Evolutionary conservation across 2,797 vertebrate genomes (phyloP), one percentile per base, ranked within the genome.

Genomic region (Notoglanidium macrostoma): DNA sequence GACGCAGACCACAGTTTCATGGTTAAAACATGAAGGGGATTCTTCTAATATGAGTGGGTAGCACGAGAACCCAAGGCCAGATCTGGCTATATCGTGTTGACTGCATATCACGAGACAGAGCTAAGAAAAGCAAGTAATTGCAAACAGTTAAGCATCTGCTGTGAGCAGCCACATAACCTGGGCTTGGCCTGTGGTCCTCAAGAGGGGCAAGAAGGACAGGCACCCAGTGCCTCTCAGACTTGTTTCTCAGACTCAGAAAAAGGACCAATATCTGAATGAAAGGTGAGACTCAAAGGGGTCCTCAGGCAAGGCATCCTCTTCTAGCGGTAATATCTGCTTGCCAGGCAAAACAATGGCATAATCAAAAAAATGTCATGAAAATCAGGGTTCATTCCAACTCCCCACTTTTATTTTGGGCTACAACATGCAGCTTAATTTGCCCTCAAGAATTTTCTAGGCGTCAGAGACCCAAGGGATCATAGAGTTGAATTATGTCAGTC

Each of bases 1-100:
- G 89, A 90, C 82, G 74, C 67, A 87, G 76, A 90, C 89, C 83
- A 59, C 86, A 89, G 88, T 88, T 90, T 87, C 88, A 90, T 90
- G 92, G 88, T 89, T 91, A 89, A 88, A 90, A 91, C 88, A 92
- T 90, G 88, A 91, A 90, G 89, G 86, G 87, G 87, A 87, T 89
- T 87, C 83, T 87, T 91, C 73, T 84, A 86, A 85, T 68, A 84
- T 80, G 83, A 77, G 72, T 65, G 72, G 79, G 84, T 70, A 77
- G 88, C 68, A 86, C 57, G 81, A 88, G 86, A 90, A 88, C 87
- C 81, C 82, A 86, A 88, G 74, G 89, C 87, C 89, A 88, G 89
- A 90, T 88, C 46, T 86, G 85, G 81, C 85, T 83, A 67, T 89
- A 77, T 90, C 55, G 65, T 87, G 84, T 85, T 77, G 84, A 89